These are phyloP conservation scores for Serilophus lunatus DNA, from an alignment of 2,113 vertebrate genomes.

Conservation along the genomic window DNA sequence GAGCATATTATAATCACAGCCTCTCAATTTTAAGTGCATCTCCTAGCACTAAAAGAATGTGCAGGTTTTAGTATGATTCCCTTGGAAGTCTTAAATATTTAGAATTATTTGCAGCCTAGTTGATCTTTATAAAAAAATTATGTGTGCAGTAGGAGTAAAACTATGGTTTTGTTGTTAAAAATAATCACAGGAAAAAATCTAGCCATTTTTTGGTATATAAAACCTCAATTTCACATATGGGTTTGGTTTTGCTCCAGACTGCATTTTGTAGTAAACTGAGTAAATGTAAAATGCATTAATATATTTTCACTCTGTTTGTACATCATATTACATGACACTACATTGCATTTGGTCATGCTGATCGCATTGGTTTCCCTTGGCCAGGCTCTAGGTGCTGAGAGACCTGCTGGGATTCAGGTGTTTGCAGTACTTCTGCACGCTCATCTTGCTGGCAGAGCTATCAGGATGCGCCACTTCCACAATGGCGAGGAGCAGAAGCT, in stretches of 20 bases:
- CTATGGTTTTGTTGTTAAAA: background rate
- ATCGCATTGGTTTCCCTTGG: background rate
- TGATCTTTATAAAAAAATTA: background rate
- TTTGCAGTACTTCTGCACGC: constrained; percentile 86
- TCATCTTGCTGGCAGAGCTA: constrained; percentile 83
- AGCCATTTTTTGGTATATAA: background rate
- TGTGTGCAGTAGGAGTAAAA: background rate
- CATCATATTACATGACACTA: background rate
- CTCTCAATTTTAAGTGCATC: background rate
- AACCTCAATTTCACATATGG: background rate
- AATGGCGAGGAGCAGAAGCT: constrained; percentile 76
- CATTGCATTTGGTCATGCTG: background rate
- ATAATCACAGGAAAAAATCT: accelerated
- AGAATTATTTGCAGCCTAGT: background rate
- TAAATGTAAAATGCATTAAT: background rate
- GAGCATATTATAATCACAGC: background rate
- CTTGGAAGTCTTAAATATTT: background rate
- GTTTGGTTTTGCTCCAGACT: background rate
- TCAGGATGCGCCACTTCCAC: constrained; percentile 82
- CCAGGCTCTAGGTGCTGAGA: constrained; percentile 82
- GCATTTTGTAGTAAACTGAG: background rate
- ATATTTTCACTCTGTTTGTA: background rate
- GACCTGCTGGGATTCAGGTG: constrained; percentile 80
- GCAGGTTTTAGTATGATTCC: background rate
- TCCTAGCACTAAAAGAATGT: background rate